Evolutionary conservation across 2,113 vertebrate species (phyloP).

Genomic region (Trachemys scripta): DNA sequence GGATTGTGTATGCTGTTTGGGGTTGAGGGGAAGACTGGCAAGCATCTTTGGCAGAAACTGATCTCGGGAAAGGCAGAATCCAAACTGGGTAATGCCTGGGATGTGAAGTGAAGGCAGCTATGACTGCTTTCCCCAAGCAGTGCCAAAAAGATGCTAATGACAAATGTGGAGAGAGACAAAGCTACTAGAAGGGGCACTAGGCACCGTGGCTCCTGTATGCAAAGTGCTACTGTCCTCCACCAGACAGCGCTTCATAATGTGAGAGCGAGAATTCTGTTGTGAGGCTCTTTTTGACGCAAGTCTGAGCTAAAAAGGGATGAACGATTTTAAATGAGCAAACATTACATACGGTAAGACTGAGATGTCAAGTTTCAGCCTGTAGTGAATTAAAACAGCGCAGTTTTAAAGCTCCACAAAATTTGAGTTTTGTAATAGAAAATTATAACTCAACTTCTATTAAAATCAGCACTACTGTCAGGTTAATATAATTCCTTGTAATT

Average conservation of each 20-base stretch:
- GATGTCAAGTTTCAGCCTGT: fast-evolving
- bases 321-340: background rate
- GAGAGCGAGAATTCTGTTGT: background rate
- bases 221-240: fast-evolving
- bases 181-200: background rate
- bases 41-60: background rate
- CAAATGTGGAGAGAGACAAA: background rate
- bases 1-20: background rate
- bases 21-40: background rate
- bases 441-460: background rate
- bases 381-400: background rate
- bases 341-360: fast-evolving
- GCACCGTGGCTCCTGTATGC: background rate
- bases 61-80: too few relatives aligned
- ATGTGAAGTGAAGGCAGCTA: too few relatives aligned
- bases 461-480: too few relatives aligned
- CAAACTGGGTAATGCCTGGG: background rate
- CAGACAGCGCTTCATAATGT: fast-evolving
- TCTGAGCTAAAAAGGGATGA: background rate
- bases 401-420: background rate
- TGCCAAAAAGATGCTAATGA: background rate
- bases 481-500: fast-evolving
- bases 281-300: too few relatives aligned
- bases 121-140: background rate
- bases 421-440: background rate